Evolutionary conservation across 2,113 vertebrate species (phyloP), one percentile per base, ranked within the genome.

Genomic region (Rhinoderma darwinii): DNA sequence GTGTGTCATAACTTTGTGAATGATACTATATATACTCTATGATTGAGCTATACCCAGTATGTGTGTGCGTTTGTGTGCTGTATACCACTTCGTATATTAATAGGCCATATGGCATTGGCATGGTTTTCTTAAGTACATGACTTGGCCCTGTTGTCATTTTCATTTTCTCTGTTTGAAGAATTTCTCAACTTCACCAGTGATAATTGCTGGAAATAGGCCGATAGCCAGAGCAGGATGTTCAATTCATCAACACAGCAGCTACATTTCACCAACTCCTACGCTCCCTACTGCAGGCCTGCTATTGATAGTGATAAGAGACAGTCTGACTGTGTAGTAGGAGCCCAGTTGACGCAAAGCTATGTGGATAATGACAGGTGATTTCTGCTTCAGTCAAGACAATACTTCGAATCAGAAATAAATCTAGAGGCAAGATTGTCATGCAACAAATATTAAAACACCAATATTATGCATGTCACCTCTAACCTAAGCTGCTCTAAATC

Each of bases 211-310:
- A 50, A 50, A 51, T 25, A 51, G 43, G 43, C 25, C 30, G 75
- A 27, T 50, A 77, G 44, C 37, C 70, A 74, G 70, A 43, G 70
- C 70, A 74, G 70, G 70, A 74, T 43, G 37, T 74, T 74, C 37
- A 74, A 74, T 43, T 74, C 70, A 74, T 74, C 70, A 74, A 74
- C 75, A 77, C 75, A 77, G 75, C 43, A 77, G 44, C 27, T 50
- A 51, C 44, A 12, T 77, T 51, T 77, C 27, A 77, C 75, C n/a
- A 50, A 50, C 75, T 50, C 44, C 44, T 51, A 77, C 44, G 75
- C 44, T 51, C 14, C n/a, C n/a, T 30, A 32, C 75, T 20, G 75
- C 25, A 30, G 75, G 37, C 25, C 44, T 30, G 75, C 25, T 77
- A 77, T 77, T 77, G 75, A 77, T 77, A 51, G 44, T 78, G 75